These are phyloP conservation scores for Smittia sp. DNA, from an alignment of 2,888 invertebrate genomes.

Conservation along the genomic window DNA sequence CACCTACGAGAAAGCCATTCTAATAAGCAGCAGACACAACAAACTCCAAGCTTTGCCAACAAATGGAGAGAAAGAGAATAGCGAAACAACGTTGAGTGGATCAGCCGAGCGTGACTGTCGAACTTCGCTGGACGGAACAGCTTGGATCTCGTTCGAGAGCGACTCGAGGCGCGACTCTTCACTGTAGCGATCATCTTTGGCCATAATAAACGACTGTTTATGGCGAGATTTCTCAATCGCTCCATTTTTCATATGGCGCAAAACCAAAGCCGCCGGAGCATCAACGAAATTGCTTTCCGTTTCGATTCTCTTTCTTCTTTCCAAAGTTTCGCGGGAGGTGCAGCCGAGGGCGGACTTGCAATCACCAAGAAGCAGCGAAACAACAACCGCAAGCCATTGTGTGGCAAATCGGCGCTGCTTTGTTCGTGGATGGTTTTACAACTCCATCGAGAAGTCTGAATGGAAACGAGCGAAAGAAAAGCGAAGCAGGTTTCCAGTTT, in stretches of 20 bases:
- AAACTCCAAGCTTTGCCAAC: not conserved
- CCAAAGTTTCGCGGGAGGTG: not conserved
- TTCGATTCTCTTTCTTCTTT: too few relatives aligned
- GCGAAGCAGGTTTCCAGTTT: not conserved
- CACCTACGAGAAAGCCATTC: slow-evolving; percentile 15
- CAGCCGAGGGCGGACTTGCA: not conserved
- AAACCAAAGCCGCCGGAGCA: not conserved
- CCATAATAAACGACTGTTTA: slow-evolving; percentile 8
- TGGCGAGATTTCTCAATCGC: not conserved
- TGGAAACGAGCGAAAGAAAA: not conserved
- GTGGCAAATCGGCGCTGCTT: not conserved
- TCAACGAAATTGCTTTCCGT: not conserved
- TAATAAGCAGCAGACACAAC: not conserved
- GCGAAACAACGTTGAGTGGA: not conserved
- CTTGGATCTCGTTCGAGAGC: not conserved
- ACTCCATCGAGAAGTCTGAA: not conserved
- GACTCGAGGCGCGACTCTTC: too few relatives aligned
- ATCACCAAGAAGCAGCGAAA: not conserved
- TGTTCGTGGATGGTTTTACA: not conserved
- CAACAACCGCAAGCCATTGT: not conserved
- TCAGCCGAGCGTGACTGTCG: not conserved
- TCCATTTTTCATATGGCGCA: slow-evolving; percentile 1
- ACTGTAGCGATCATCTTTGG: not conserved
- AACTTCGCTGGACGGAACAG: not conserved
- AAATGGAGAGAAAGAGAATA: not conserved